phyloP scores from a whole-genome alignment of 2,113 vertebrate species.

The Eulemur macaco region DNA sequence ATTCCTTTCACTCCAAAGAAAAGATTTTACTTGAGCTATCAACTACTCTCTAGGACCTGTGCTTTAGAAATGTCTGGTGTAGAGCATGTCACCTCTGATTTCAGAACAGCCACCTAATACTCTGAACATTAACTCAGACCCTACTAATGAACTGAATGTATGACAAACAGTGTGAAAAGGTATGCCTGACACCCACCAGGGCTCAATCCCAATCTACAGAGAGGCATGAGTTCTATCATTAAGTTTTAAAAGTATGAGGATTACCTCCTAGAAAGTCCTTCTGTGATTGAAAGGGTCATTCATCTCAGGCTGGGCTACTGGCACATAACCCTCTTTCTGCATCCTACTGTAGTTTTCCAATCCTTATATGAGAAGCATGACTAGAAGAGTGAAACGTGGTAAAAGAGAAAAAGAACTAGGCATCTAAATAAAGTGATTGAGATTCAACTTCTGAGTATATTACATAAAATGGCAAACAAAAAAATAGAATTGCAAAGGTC shows the following conservation, averaged over 20 bases:
- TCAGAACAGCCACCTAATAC: neutral
- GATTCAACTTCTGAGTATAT: neutral
- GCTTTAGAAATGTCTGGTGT: neutral
- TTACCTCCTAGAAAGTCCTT: neutral
- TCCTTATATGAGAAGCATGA: neutral
- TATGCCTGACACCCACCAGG: neutral
- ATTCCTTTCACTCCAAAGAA: constrained; percentile 18
- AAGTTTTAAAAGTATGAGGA: neutral
- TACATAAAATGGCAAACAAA: neutral
- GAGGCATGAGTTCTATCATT: neutral
- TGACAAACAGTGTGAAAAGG: neutral
- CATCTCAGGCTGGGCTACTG: neutral
- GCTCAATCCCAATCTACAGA: neutral
- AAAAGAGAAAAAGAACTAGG: neutral
- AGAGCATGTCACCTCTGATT: neutral
- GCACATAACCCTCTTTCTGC: neutral
- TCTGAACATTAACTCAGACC: neutral
- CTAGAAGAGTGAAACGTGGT: neutral
- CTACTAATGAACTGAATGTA: neutral
- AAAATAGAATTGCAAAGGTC: neutral
- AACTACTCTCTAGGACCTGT: neutral
- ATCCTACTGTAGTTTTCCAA: neutral
- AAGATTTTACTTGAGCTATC: neutral
- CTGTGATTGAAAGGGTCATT: neutral
- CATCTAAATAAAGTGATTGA: neutral